Percentiles rank a stretch among this genome's conserved stretches.
Evolutionary conservation across 2,113 vertebrate species (phyloP).

Genomic region (Leptosomus discolor): DNA sequence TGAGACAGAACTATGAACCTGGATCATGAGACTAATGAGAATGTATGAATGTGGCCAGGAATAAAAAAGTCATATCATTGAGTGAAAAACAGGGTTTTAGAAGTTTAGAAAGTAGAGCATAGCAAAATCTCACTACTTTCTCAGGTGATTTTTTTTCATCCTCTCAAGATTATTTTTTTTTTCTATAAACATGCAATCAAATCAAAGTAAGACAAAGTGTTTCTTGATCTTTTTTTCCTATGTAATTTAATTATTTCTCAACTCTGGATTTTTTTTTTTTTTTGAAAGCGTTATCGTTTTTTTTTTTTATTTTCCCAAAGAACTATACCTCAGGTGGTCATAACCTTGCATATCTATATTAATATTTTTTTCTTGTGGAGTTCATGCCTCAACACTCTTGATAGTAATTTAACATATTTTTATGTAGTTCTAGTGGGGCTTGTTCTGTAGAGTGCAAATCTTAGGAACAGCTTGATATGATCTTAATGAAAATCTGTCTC

Average conservation of each 20-base stretch:
- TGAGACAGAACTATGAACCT: constrained; percentile 16
- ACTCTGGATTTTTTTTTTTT: neutral
- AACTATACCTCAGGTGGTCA: neutral
- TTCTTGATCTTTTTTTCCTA: neutral
- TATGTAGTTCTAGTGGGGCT: neutral
- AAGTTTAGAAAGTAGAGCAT: neutral
- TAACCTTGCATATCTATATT: neutral
- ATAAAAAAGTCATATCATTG: neutral
- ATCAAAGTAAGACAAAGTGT: neutral
- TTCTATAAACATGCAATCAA: neutral
- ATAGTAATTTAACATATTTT: constrained; percentile 43
- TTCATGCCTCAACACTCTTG: neutral
- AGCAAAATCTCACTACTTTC: neutral
- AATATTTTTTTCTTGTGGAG: neutral
- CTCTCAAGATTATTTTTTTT: neutral
- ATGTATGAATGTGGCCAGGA: constrained; percentile 9
- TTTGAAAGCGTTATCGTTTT: neutral
- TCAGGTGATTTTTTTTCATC: neutral
- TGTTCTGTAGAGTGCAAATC: constrained; percentile 19
- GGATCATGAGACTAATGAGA: constrained; percentile 32
- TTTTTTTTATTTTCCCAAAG: neutral
- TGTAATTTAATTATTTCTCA: neutral
- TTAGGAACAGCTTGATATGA: constrained; percentile 33
- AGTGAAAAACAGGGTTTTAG: neutral
- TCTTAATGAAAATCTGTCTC: constrained; percentile 60